Base-by-base conservation (phyloP, 2,113 vertebrate genomes). In the Pseudopipra pipra region DNA sequence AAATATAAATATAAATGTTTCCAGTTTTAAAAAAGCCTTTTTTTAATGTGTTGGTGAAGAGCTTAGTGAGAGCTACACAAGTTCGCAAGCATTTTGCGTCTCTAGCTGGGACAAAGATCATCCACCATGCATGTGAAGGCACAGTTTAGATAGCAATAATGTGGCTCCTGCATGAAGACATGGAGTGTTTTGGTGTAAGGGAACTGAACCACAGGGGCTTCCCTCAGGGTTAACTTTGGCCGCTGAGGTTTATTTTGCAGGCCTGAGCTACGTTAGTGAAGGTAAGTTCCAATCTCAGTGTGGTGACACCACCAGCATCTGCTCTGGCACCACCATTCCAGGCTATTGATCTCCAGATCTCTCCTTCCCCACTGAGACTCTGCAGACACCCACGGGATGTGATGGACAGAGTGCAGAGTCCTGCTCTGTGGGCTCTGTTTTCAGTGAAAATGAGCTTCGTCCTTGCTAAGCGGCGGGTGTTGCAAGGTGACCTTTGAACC, bases 401-500 rank as follows among this genome's bases (percentile, higher is more conserved):
- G 65, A 87, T 52, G 88, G 68, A 31, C 78, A 25, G 61, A 81
- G 72, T 2, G 0, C 75, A 51, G 78, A 51, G 44, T 56, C 76
- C 88, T 75, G 74, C 74, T 90, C 79, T 3, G 17, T 6, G 3
- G 89, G 81, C 86, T 95, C 84, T 93, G 84, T 17, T 85, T 91
- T 87, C n/a, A 92, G 39, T 49, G 91, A 86, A 92, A 96, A 96
- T 81, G 94, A 96, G 92, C 90, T 88, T 93, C 82, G 43, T 54
- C 88, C 58, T 96, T 84, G 82, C 73, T 73, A 54, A 4, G 35
- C 0, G 4, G 63, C 41, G 77, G 65, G 87, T 89, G 89, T 6
- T 90, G 61, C 35, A 74, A 81, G 73, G n/a, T 82, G 90, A 96
- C 95, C 95, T 95, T 74, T 96, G 95, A 96, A 93, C 84, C 70